Percentiles rank a stretch among this genome's conserved stretches.
phyloP scores from a whole-genome alignment of 2,888 invertebrate species.

The Acronicta leporina region DNA sequence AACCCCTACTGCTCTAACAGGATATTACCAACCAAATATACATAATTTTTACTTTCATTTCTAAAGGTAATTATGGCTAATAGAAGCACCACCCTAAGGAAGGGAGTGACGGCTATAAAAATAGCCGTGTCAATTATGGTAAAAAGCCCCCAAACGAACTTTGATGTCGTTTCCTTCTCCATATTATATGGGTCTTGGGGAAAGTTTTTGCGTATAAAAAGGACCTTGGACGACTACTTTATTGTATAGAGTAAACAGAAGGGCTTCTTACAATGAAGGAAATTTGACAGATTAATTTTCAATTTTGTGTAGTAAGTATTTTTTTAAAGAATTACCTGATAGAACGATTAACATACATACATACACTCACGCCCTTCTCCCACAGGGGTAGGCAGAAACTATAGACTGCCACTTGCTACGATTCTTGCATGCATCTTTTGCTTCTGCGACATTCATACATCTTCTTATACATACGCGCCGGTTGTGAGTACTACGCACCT shows the following conservation, averaged over 20 bases:
- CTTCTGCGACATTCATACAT: no score
- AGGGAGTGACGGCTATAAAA: conserved; percentile 33
- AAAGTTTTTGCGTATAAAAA: conserved; percentile 11
- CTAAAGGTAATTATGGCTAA: conserved; percentile 35
- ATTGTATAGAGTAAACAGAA: neutral
- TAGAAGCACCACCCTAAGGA: conserved; percentile 25
- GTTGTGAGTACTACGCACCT: no score
- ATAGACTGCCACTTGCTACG: no score
- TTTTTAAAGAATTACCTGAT: no score
- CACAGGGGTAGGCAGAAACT: no score
- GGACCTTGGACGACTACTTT: neutral
- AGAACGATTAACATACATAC: no score
- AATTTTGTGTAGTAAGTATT: neutral
- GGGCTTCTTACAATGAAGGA: neutral
- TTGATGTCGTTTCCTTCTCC: conserved; percentile 30
- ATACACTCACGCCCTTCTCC: no score
- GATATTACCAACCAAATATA: conserved; percentile 22
- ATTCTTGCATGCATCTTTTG: no score
- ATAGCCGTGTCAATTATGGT: conserved; percentile 42
- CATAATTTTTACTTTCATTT: conserved; percentile 28
- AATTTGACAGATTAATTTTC: neutral
- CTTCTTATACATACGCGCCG: no score
- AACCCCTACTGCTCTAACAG: conserved; percentile 10
- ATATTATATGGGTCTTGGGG: conserved; percentile 10
- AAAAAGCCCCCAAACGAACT: conserved; percentile 38